Percentiles rank a stretch among this genome's conserved stretches.
Conservation (phyloP, 2,888 invertebrate species). For the Tenthredo mesomela region DNA sequence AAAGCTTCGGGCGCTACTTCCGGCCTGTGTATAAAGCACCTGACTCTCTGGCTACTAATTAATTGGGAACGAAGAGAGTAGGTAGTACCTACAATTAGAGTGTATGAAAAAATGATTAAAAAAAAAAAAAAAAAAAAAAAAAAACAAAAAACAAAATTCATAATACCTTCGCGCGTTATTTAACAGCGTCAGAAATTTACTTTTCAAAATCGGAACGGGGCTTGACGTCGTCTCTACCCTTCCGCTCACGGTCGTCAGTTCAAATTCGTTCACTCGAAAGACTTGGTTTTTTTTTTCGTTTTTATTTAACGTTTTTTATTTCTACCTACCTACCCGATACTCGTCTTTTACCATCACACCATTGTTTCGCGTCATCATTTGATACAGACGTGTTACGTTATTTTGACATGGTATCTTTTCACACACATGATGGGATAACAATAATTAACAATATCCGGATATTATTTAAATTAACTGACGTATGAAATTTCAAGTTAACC, state of each 20-base stretch:
- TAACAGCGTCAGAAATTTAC: not conserved
- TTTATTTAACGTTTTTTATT: not conserved
- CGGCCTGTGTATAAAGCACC: not conserved
- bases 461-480: not conserved
- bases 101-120: not conserved
- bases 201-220: not conserved
- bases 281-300: not conserved
- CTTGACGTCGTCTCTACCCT: not conserved
- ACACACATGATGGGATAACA: not conserved
- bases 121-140: not conserved
- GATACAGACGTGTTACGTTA: not conserved
- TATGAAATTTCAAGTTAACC: not conserved
- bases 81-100: not conserved
- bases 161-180: not conserved
- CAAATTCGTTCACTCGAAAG: not conserved
- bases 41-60: conserved; percentile 30
- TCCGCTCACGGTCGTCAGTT: not conserved
- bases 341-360: not conserved
- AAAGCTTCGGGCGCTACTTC: conserved; percentile 21
- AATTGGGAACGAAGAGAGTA: conserved; percentile 12
- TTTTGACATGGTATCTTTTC: conserved; percentile 4
- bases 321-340: not conserved
- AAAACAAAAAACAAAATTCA: not conserved
- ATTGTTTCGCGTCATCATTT: not conserved
- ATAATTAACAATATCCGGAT: not conserved